Evolutionary conservation across 2,888 invertebrate species (phyloP), one percentile per base, ranked within the genome.

Genomic region (Horisme vitalbata): DNA sequence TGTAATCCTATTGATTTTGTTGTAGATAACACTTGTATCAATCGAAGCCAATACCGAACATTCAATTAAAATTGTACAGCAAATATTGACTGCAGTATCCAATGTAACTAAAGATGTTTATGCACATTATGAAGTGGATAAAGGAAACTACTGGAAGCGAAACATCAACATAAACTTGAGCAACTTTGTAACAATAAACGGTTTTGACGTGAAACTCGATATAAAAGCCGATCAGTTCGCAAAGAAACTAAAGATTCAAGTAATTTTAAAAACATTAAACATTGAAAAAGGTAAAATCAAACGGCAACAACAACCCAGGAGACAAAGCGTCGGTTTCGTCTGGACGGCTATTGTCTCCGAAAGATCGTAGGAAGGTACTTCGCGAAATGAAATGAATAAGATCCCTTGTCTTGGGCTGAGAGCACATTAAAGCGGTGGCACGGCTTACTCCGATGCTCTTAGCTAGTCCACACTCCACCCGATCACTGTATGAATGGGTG

Each of bases 271-370:
- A 34, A 31, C 24, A n/a, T 57, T 54, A 60, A 57, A 63, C 54
- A 64, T 57, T 57, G 45, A 38, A 55, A 59, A 57, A 61, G 59
- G 61, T 63, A 63, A 56, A 66, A 61, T 61, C 55, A 59, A 53
- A 62, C 55, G 58, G 47, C 37, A 55, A 50, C 55, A 45, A 52
- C 54, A 57, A 63, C 61, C 56, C 47, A 30, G 35, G 63, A 64
- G 60, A 66, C 63, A 60, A 63, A 63, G 58, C 58, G 45, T 46
- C 44, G 48, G 55, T 47, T 55, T 52, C 51, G 46, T 52, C 53
- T 47, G 35, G 43, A 45, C 30, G 31, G 35, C 44, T 49, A 53
- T 51, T 54, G 54, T 56, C 52, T 50, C 38, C 41, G 37, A 39
- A 28, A 36, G 43, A 49, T 47, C 27, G 41, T 32, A 43, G 52